These are phyloP conservation scores for Leucopsar rothschildi DNA, from an alignment of 2,113 vertebrate species.

Conservation along the genomic window DNA sequence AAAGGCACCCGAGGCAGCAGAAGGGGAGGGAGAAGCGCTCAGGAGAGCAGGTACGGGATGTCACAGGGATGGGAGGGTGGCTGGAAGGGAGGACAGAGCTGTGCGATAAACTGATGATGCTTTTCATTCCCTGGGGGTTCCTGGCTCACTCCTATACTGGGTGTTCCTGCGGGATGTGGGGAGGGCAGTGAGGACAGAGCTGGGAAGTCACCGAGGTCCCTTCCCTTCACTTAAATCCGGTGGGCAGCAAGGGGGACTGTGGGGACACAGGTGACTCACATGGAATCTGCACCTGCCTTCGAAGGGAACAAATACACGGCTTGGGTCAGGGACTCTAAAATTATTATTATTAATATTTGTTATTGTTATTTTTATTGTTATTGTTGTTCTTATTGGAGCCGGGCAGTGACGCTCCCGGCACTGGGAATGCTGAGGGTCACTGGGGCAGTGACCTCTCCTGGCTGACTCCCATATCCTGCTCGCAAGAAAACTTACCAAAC, in stretches of 20 bases:
- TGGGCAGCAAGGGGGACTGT: not conserved
- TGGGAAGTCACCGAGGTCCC: not conserved
- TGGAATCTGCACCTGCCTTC: not conserved
- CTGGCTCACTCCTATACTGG: not conserved
- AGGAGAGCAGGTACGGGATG: not conserved
- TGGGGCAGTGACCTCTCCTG: not conserved
- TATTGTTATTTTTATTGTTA: too few species aligned
- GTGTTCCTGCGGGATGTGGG: fast-evolving
- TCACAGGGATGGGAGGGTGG: not conserved
- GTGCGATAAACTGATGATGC: fast-evolving
- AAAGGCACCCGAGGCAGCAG: not conserved
- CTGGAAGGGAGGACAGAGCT: not conserved
- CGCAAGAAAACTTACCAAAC: not conserved
- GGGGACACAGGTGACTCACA: not conserved
- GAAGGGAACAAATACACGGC: not conserved
- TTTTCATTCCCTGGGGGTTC: fast-evolving
- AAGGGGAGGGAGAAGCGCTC: not conserved
- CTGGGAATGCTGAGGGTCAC: not conserved
- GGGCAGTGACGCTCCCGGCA: not conserved
- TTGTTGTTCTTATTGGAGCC: not conserved
- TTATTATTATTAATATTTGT: too few species aligned
- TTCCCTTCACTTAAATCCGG: not conserved
- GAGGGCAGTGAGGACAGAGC: too few species aligned
- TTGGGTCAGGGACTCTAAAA: not conserved
- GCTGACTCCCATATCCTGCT: fast-evolving